Evolutionary conservation across 1,140 invertebrate genomes (phyloP), one percentile per base, ranked within the genome.

Genomic region (Bombus impatiens): DNA sequence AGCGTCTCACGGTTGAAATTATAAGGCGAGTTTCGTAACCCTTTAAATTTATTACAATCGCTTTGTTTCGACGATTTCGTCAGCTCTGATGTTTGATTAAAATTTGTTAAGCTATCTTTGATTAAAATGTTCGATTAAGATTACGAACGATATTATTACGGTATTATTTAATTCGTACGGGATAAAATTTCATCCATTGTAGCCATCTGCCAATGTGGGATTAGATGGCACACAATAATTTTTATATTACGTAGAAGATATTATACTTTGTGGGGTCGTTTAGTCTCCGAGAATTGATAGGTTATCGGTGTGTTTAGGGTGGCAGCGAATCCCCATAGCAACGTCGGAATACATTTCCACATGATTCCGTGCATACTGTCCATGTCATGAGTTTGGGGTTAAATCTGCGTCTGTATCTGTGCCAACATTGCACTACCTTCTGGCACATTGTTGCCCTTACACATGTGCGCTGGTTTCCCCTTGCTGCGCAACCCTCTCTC

Each of bases 311-410:
- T 88, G 83, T 93, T 93, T 91, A 93, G 90, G 90, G 84, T 74
- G 78, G 79, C 87, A 89, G 44, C 78, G 81, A 91, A 91, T 94
- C 87, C 78, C 91, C 92, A 94, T 94, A 92, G 94, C 92, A 94
- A 94, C 93, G 89, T 90, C 90, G 82, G 91, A 93, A 94, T 92
- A 91, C 89, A 94, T 92, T 93, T 92, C 91, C 91, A 91, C 87
- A 87, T 87, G 90, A 92, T 91, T 93, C 91, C 86, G 88, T 89
- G 88, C 89, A 88, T 86, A 78, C 75, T 81, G 83, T 82, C 83
- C 78, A 28, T 78, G 78, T 86, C 83, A 57, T 44, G 57, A 35
- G 78, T 85, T 85, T 62, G 76, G 81, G 81, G 82, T 79, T 79
- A 84, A 77, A 79, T 78, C 47, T 42, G 47, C 15, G 65, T n/a